Percentiles rank a stretch among this genome's conserved stretches.
Conservation (phyloP, 2,888 invertebrate genomes). For the Stegophylla sp. region DNA sequence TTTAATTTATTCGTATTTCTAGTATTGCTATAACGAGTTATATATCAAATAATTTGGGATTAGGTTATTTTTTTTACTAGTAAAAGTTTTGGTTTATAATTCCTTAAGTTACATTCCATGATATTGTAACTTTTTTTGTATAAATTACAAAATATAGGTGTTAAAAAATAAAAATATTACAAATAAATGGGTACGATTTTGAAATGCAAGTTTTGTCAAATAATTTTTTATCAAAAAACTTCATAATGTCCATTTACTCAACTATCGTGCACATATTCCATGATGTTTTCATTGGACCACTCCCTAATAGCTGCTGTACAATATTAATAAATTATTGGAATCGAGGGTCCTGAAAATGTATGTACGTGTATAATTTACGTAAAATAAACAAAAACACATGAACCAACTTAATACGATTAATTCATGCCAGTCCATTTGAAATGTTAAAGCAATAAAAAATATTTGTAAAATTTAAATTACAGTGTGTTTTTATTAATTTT, state of each 20-base stretch:
- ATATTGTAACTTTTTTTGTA: too few relatives aligned
- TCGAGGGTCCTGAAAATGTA: constrained; percentile 21
- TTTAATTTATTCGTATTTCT: too few relatives aligned
- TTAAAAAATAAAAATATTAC: too few relatives aligned
- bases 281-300: constrained; percentile 28
- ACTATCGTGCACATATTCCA: background rate
- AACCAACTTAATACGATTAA: constrained; percentile 51
- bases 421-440: constrained; percentile 44
- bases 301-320: constrained; percentile 38
- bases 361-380: constrained; percentile 32
- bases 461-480: constrained; percentile 48
- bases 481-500: constrained; percentile 33
- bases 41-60: too few relatives aligned
- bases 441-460: constrained; percentile 36
- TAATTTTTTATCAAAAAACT: constrained; percentile 1
- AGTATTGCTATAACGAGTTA: too few relatives aligned
- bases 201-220: background rate
- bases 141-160: too few relatives aligned
- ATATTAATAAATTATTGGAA: constrained; percentile 48
- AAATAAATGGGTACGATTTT: too few relatives aligned
- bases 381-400: constrained; percentile 55
- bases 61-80: too few relatives aligned
- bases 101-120: too few relatives aligned
- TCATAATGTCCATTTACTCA: background rate
- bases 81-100: too few relatives aligned